Percentiles rank a stretch among this genome's conserved stretches.
Evolutionary conservation across 64 coral and sea anemone species (phyloP).

Genomic region (Dendrophyllia cribrosa): DNA sequence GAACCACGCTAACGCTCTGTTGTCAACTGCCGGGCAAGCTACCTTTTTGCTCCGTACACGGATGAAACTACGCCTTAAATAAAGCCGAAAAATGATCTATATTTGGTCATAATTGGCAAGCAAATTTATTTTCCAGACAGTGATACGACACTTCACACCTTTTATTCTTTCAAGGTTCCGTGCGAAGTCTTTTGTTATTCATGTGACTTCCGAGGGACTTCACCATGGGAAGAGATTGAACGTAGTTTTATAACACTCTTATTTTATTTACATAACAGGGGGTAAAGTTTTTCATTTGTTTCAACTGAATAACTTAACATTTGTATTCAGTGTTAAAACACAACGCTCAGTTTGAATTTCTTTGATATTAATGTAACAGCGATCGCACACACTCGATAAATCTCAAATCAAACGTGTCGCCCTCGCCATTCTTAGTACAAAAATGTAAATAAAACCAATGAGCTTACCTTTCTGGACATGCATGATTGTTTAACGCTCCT

Average conservation of each 20-base stretch:
- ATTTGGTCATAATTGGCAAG: constrained; percentile 2
- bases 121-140: background rate
- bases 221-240: background rate
- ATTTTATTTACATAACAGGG: constrained; percentile 4
- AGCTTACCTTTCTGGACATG: background rate
- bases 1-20: background rate
- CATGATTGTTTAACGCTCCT: background rate
- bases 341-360: too few species aligned
- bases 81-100: constrained; percentile 1
- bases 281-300: background rate
- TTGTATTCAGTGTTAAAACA: too few species aligned
- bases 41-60: background rate
- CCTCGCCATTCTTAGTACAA: background rate
- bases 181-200: background rate
- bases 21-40: background rate
- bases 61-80: background rate
- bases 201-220: constrained; percentile 42
- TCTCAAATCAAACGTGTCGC: background rate
- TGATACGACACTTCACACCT: too few species aligned
- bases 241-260: background rate
- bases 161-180: too few species aligned
- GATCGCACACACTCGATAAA: too few species aligned
- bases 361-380: too few species aligned
- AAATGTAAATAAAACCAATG: background rate
- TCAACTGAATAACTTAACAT: background rate